Evolutionary conservation across 2,113 vertebrate genomes (phyloP).

Genomic region (Aythya baeri): DNA sequence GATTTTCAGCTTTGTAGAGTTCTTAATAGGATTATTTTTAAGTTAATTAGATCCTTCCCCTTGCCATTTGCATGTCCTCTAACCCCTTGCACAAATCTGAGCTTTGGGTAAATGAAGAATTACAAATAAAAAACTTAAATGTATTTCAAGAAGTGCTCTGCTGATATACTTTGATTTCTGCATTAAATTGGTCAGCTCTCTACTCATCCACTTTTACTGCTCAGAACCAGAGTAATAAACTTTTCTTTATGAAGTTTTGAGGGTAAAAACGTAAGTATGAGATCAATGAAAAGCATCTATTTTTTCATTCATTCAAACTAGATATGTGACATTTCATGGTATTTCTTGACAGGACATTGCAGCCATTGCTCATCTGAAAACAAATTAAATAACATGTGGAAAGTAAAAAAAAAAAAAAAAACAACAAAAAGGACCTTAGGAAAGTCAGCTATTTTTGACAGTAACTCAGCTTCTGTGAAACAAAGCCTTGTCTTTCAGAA

Average conservation of each 20-base stretch:
- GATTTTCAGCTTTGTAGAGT: not conserved
- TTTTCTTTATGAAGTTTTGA: slow-evolving; percentile 53
- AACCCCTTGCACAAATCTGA: not conserved
- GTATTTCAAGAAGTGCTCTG: not conserved
- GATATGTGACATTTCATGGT: slow-evolving; percentile 64
- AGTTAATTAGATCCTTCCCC: not conserved
- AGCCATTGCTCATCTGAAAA: slow-evolving; percentile 65
- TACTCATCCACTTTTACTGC: not conserved
- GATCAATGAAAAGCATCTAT: slow-evolving; percentile 34
- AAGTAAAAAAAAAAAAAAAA: not conserved
- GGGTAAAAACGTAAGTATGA: slow-evolving; percentile 1
- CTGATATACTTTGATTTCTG: not conserved
- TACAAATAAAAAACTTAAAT: not conserved
- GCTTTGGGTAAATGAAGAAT: not conserved
- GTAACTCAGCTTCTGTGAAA: slow-evolving; percentile 75
- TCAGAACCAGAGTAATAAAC: slow-evolving; percentile 10
- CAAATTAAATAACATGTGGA: slow-evolving; percentile 59
- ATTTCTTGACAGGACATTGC: slow-evolving; percentile 58
- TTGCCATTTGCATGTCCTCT: not conserved
- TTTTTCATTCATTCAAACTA: slow-evolving; percentile 57
- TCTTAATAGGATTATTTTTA: slow-evolving; percentile 4
- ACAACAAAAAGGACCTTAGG: slow-evolving; percentile 24
- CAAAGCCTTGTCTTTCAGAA: slow-evolving; percentile 82
- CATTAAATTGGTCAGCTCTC: slow-evolving; percentile 10
- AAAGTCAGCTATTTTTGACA: slow-evolving; percentile 78